Evolutionary conservation across 1,140 invertebrate genomes (phyloP), one percentile per base, ranked within the genome.

Genomic region (Sycophila sp.): DNA sequence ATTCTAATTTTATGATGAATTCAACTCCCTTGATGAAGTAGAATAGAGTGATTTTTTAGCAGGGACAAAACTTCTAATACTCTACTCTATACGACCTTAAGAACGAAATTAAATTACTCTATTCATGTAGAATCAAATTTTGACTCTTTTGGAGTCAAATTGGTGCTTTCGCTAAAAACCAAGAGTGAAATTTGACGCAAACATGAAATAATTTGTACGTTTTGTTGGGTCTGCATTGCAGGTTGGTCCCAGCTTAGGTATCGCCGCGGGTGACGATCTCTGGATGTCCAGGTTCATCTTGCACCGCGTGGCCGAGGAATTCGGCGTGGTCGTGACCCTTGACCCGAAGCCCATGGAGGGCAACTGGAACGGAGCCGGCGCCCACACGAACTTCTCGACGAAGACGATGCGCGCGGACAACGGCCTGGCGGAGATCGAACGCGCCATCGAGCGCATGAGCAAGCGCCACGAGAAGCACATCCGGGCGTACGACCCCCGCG

Each of bases 331-430:
- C 7, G 96, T 92, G 0, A 90, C 90, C 79, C 89, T 98, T 24
- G 95, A 98, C 77, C 96, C 96, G 0, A 98, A 98, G 78, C 95
- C 95, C 1, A 92, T 93, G 71, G 83, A 88, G 7, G 94, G 94
- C 1, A 89, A 95, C 77, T 97, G 96, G 93, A 97, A 98, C 73
- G 96, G 96, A 1, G 94, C 96, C 49, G 96, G 96, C 0, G 94
- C 94, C 1, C 93, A 94, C 72, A 92, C 91, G 1, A 98, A 98
- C 80, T 98, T 96, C 86, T 96, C 94, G 1, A 97, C 96, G 0
- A 91, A 93, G 75, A 83, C 90, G 3, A 98, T 97, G 96, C 89
- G 96, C 67, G 89, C 92, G 63, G 90, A 93, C 0, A 92, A 93
- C 65, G 96, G 96, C 4, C 90, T 86, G 59, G 89, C 88, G 30